Evolutionary conservation across 2,888 invertebrate species (phyloP).

Genomic region (Aspidiotus rigidus): DNA sequence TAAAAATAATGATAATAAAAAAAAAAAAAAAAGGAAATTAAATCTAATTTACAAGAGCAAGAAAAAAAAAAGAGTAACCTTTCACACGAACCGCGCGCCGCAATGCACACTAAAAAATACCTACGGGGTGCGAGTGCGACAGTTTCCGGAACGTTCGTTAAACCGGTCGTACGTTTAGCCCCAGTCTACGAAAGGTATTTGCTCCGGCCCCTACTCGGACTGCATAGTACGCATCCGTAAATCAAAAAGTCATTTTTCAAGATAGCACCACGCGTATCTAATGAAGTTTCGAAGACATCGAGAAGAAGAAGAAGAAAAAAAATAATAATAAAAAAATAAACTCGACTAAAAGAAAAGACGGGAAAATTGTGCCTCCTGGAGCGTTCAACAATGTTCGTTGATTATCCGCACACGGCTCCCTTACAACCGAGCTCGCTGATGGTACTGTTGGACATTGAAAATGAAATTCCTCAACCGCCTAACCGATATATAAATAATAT

Average conservation of each 20-base stretch:
- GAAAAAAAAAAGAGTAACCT: neutral
- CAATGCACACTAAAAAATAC: neutral
- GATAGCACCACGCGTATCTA: conserved; percentile 22
- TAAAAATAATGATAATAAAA: no score
- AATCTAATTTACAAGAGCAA: no score
- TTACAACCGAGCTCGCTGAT: neutral
- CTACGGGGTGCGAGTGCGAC: conserved; percentile 5
- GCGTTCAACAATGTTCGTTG: conserved; percentile 16
- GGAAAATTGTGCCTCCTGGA: conserved; percentile 23
- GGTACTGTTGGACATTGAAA: neutral
- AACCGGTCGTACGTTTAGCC: neutral
- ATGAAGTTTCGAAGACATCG: neutral
- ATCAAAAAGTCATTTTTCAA: conserved; percentile 32
- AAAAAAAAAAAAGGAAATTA: no score
- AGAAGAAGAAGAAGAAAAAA: neutral
- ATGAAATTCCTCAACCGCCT: neutral
- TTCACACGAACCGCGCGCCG: neutral
- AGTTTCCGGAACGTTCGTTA: neutral
- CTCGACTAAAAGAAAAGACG: neutral
- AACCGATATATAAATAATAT: neutral
- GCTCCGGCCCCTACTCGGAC: neutral
- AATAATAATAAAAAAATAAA: neutral
- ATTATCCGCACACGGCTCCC: neutral
- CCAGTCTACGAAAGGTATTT: neutral
- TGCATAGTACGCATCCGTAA: conserved; percentile 22